Conservation (phyloP, 2,888 invertebrate species). For the Zele albiditarsus region DNA sequence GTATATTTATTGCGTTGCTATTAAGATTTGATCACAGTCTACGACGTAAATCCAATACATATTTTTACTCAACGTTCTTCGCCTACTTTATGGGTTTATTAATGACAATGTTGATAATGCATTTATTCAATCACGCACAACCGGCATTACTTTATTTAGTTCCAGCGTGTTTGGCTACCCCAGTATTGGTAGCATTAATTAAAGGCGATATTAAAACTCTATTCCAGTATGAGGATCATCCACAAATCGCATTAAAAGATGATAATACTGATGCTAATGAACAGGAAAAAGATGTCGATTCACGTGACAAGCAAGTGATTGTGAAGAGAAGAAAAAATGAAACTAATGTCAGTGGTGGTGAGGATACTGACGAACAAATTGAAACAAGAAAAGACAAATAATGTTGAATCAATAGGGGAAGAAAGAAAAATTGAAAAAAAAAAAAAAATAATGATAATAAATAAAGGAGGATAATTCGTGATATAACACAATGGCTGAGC, state of each 20-base stretch:
- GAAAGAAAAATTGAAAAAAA: background rate
- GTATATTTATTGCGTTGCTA: conserved; percentile 97
- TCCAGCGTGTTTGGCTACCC: conserved; percentile 95
- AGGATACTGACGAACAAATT: conserved; percentile 64
- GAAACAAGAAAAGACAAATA: conserved; percentile 40
- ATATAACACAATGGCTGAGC: conserved; percentile 11
- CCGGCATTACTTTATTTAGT: conserved; percentile 98
- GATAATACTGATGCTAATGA: conserved; percentile 67
- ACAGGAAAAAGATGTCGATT: conserved; percentile 34
- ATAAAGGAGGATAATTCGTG: background rate
- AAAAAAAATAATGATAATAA: no score
- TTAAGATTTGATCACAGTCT: conserved; percentile 95
- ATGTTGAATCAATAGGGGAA: background rate
- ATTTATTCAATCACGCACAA: conserved; percentile 98
- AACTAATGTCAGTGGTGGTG: background rate
- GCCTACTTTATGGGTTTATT: conserved; percentile 96
- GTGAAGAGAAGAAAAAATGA: conserved; percentile 22
- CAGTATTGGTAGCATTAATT: conserved; percentile 88
- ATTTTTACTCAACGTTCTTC: conserved; percentile 92
- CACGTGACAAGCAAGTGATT: conserved; percentile 12
- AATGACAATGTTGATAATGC: conserved; percentile 97
- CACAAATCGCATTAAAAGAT: conserved; percentile 73
- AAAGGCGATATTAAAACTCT: conserved; percentile 92
- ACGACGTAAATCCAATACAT: conserved; percentile 85
- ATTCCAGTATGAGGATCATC: conserved; percentile 89